Evolutionary conservation across 2,888 invertebrate species (phyloP).

Genomic region (Elaeidobius kamerunicus): DNA sequence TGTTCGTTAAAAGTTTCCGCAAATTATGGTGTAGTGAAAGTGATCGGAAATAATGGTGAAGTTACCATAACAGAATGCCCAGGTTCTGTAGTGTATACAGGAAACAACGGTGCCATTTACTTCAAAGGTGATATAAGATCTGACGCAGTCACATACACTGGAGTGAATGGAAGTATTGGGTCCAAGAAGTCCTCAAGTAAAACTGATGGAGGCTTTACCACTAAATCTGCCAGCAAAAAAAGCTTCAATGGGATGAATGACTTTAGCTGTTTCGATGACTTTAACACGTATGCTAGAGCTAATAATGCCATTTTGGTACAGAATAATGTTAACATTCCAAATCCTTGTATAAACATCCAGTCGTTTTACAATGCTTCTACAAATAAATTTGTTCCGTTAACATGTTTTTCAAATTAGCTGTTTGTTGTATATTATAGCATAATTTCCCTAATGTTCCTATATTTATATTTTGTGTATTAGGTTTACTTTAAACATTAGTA

Average conservation of each 20-base stretch:
- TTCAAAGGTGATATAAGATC: slow-evolving; percentile 12
- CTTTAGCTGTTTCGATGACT: neutral
- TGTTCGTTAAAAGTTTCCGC: slow-evolving; percentile 22
- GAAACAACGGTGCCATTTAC: slow-evolving; percentile 31
- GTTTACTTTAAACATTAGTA: neutral
- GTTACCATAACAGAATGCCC: slow-evolving; percentile 26
- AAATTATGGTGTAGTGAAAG: slow-evolving; percentile 28
- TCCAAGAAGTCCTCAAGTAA: neutral
- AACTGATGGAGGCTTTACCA: neutral
- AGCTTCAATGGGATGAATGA: neutral
- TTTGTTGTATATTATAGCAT: neutral
- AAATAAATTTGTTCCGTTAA: neutral
- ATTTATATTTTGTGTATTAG: neutral
- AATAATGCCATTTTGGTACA: slow-evolving; percentile 3
- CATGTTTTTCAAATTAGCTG: neutral
- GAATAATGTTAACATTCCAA: neutral
- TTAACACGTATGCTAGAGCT: neutral
- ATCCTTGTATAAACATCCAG: neutral
- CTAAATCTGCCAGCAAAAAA: neutral
- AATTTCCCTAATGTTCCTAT: neutral
- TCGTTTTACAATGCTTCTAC: neutral
- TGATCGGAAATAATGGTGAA: slow-evolving; percentile 30
- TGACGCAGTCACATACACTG: slow-evolving; percentile 25
- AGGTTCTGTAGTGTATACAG: slow-evolving; percentile 31
- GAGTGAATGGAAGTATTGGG: slow-evolving; percentile 13